Evolutionary conservation across 2,113 vertebrate genomes (phyloP), one percentile per base, ranked within the genome.

Genomic region (Microcebus jonahi): DNA sequence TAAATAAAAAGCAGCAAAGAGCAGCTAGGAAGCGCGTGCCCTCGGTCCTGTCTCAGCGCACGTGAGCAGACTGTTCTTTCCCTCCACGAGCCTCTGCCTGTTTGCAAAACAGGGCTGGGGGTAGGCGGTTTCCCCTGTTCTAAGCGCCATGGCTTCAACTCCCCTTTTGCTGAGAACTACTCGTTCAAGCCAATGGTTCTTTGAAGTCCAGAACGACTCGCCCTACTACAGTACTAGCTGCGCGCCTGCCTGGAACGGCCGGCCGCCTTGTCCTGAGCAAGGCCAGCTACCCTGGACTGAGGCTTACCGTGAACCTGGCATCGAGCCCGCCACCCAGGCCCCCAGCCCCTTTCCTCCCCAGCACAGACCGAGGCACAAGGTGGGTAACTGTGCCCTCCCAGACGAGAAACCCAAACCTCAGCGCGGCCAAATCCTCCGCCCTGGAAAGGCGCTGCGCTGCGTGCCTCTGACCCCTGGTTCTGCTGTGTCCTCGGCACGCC

Each of bases 221-320:
- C 20, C 48, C 29, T 1, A 8, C 20, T 21, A 57, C 2, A 2
- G 42, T 48, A 10, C 12, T 61, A 21, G 0, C 50, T 13, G 75
- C 17, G 2, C 29, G 13, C 20, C 59, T 29, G 6, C 71, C 71
- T 18, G n/a, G 50, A 53, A 14, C 1, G 12, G 0, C 4, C 0
- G 71, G 86, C 42, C 48, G 14, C 42, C 21, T 57, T 18, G 34
- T 59, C 45, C 0, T 7, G 8, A 11, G 1, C 0, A 7, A 1
- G 3, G 42, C 20, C 29, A 7, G 59, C 9, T n/a, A 6, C 4
- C 21, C 0, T 6, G 36, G 55, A 61, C 17, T 18, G 6, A 42
- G 39, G 5, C 67, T 27, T 25, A 3, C 71, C 1, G 1, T 1
- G 10, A 5, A 18, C 63, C 39, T 1, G 1, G n/a, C 55, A 5